phyloP scores from a whole-genome alignment of 2,888 invertebrate species.

The Drosophila seclusa region DNA sequence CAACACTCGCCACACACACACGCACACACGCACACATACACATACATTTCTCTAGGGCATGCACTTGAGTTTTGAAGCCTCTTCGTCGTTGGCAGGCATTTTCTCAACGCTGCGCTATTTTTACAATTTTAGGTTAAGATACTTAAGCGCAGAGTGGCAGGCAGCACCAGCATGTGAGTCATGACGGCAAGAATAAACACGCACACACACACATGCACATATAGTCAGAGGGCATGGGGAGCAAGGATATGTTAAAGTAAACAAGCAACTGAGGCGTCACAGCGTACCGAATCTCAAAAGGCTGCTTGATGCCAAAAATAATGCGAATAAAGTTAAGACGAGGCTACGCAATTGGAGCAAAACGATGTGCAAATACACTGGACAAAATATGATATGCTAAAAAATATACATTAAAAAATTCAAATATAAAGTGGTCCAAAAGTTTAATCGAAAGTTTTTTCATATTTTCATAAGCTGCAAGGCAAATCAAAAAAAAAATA shows the following conservation, averaged over 20 bases:
- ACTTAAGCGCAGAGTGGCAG: conserved; percentile 65
- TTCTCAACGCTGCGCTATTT: conserved; percentile 70
- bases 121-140: conserved; percentile 75
- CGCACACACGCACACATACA: background rate
- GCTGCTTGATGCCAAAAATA: conserved; percentile 73
- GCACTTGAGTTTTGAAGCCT: conserved; percentile 56
- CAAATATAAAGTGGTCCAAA: background rate
- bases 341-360: conserved; percentile 41
- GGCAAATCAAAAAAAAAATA: background rate
- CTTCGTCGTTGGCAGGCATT: conserved; percentile 39
- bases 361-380: conserved; percentile 28
- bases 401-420: background rate
- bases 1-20: conserved; percentile 2
- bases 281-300: conserved; percentile 68
- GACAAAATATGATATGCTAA: background rate
- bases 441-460: background rate
- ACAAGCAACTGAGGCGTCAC: conserved; percentile 53
- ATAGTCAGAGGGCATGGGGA: background rate
- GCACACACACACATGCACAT: conserved; percentile 19
- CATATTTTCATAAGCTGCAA: background rate
- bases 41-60: conserved; percentile 54
- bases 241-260: conserved; percentile 22
- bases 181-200: conserved; percentile 42
- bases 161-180: conserved; percentile 23
- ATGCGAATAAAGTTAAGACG: conserved; percentile 49